These are phyloP conservation scores for Asteroscopus sphinx DNA, from an alignment of 2,888 invertebrate species.

Conservation along the genomic window DNA sequence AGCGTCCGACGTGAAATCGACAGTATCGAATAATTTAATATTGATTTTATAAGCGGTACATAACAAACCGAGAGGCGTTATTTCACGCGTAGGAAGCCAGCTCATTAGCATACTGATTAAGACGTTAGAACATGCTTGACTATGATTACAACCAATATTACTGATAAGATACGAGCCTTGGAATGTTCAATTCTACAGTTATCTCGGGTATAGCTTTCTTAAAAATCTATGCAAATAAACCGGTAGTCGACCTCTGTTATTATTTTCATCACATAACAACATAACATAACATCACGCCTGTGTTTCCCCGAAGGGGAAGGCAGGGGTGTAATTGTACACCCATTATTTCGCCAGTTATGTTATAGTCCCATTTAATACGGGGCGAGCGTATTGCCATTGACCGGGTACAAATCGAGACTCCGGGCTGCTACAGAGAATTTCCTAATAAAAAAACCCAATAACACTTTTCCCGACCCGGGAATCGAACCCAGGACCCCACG, in stretches of 20 bases:
- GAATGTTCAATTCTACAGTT: constrained; percentile 38
- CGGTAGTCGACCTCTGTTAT: neutral
- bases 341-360: no score
- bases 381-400: no score
- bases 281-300: no score
- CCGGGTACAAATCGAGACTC: no score
- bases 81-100: constrained; percentile 55
- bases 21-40: constrained; percentile 33
- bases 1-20: constrained; percentile 10
- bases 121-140: constrained; percentile 51
- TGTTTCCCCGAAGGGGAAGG: no score
- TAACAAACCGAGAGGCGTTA: constrained; percentile 52
- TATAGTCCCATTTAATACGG: no score
- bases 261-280: neutral
- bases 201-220: constrained; percentile 10
- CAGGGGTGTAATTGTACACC: no score
- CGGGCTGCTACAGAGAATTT: no score
- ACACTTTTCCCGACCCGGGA: no score
- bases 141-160: constrained; percentile 50
- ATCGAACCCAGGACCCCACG: no score
- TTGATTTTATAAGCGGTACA: constrained; percentile 42
- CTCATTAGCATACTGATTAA: constrained; percentile 62
- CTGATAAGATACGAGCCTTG: constrained; percentile 39
- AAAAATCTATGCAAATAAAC: constrained; percentile 26
- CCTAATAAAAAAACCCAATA: no score